Evolutionary conservation across 1,140 invertebrate genomes (phyloP).

Genomic region (Heliconius eleuchia): DNA sequence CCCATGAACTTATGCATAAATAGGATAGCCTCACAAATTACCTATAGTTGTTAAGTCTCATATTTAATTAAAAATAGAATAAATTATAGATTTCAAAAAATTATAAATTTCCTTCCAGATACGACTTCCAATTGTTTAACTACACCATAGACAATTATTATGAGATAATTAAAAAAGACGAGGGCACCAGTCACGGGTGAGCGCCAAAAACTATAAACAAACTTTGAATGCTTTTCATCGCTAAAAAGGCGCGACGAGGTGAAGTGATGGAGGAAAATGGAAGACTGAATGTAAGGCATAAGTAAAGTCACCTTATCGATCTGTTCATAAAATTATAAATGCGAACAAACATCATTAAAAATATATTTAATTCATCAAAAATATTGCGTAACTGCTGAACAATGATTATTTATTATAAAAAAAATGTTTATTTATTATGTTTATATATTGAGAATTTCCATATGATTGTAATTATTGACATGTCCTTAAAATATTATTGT

Average conservation of each 20-base stretch:
- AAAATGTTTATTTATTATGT: not conserved
- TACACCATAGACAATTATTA: slow-evolving; percentile 89
- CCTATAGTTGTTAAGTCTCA: not conserved
- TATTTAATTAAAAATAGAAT: too few relatives aligned
- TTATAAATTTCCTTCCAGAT: slow-evolving; percentile 82
- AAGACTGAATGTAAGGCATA: slow-evolving; percentile 59
- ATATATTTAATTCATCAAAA: not conserved
- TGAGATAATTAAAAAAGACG: slow-evolving; percentile 83
- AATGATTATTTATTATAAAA: not conserved
- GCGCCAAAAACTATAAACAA: slow-evolving; percentile 20
- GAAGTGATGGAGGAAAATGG: slow-evolving; percentile 36
- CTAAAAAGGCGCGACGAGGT: slow-evolving; percentile 30
- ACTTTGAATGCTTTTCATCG: slow-evolving; percentile 33
- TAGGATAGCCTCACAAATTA: not conserved
- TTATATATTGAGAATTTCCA: not conserved
- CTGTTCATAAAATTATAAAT: slow-evolving; percentile 18
- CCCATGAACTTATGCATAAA: too few relatives aligned
- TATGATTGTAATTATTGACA: not conserved
- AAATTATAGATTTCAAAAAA: too few relatives aligned
- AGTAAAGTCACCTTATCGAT: slow-evolving; percentile 53
- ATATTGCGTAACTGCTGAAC: not conserved
- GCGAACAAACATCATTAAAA: not conserved
- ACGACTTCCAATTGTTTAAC: slow-evolving; percentile 92
- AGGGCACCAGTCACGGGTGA: slow-evolving; percentile 66
- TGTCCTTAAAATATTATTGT: not conserved